These are phyloP conservation scores for Hololepta plana DNA, from an alignment of 2,888 invertebrate genomes.

Conservation along the genomic window DNA sequence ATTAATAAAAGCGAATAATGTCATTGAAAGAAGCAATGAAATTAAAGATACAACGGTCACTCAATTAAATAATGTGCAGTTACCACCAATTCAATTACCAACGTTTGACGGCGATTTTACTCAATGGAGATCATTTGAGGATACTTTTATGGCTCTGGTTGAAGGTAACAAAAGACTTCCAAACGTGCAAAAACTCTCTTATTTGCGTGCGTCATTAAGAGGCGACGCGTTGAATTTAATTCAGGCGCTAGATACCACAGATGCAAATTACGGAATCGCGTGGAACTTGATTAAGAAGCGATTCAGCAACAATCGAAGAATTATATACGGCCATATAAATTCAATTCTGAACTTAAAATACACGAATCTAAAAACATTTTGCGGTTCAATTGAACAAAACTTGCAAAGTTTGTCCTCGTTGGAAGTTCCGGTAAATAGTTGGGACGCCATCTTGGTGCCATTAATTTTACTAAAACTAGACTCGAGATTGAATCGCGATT, in stretches of 20 bases:
- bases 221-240: conserved; percentile 6
- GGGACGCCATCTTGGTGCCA: conserved; percentile 5
- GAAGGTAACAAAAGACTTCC: conserved; percentile 8
- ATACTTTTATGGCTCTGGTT: conserved; percentile 10
- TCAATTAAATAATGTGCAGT: conserved; percentile 3
- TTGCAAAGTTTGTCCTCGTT: conserved; percentile 4
- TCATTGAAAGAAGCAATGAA: not conserved
- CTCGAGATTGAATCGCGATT: conserved; percentile 1
- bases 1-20: too few relatives aligned
- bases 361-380: too few relatives aligned
- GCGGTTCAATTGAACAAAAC: too few relatives aligned
- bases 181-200: conserved; percentile 9
- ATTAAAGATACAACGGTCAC: not conserved
- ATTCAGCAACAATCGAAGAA: conserved; percentile 6
- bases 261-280: conserved; percentile 7
- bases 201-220: conserved; percentile 5
- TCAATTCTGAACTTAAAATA: conserved; percentile 6
- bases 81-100: conserved; percentile 8
- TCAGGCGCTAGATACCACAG: conserved; percentile 4
- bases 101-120: conserved; percentile 10
- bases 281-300: conserved; percentile 4
- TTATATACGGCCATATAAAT: conserved; percentile 5
- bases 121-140: conserved; percentile 8
- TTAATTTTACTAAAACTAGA: conserved; percentile 3
- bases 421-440: conserved; percentile 2